phyloP scores from a whole-genome alignment of 2,113 vertebrate genomes.

The Callipepla squamata region DNA sequence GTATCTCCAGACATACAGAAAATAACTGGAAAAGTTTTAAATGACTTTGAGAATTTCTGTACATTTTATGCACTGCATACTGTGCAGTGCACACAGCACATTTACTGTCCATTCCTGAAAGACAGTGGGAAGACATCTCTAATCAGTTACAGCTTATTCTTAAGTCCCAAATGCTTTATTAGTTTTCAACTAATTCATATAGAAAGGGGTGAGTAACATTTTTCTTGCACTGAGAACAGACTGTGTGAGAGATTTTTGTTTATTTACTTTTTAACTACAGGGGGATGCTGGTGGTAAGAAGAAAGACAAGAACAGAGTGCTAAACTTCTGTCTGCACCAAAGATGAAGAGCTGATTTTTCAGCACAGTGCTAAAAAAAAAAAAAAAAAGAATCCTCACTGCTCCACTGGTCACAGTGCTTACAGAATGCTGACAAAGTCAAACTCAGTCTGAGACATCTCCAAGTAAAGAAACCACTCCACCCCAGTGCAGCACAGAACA shows the following conservation, averaged over 20 bases:
- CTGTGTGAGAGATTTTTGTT: background rate
- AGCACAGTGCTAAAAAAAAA: background rate
- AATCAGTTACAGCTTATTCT: background rate
- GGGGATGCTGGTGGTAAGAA: background rate
- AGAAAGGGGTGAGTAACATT: conserved; percentile 14
- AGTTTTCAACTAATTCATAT: background rate
- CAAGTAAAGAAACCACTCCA: background rate
- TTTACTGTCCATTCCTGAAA: background rate
- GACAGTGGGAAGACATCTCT: background rate
- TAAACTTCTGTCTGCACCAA: background rate
- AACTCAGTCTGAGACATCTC: background rate
- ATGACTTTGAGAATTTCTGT: background rate
- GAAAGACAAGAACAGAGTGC: background rate
- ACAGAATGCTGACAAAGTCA: background rate
- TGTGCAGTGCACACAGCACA: background rate
- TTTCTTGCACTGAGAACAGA: conserved; percentile 19
- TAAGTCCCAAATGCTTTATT: background rate
- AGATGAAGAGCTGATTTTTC: background rate
- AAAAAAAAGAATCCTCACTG: background rate
- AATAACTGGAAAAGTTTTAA: background rate
- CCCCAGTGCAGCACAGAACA: background rate
- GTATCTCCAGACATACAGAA: background rate
- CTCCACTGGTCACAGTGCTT: background rate
- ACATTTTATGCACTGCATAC: background rate
- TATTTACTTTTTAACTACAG: too few species aligned